Evolutionary conservation across 2,888 invertebrate genomes (phyloP), one percentile per base, ranked within the genome.

Genomic region (Diabrotica balteata): DNA sequence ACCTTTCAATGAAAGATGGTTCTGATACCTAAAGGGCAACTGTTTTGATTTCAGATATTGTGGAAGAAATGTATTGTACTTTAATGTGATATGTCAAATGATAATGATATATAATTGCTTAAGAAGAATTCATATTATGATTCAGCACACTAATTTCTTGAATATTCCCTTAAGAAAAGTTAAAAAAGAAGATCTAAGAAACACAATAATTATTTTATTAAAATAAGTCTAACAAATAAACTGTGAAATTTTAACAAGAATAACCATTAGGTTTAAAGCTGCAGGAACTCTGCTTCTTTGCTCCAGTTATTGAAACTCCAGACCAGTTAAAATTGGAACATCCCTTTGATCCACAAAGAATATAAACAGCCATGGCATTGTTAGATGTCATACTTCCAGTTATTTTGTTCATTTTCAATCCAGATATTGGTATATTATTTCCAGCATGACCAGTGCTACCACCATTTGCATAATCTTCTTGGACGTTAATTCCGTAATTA

Each of bases 401-500:
- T 0, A 74, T 58, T 8, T 61, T 45, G 0, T 53, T 54, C 11
- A 73, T 32, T 2, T 8, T 63, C 44, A 74, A 58, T 44, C 65
- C 60, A 8, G 47, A 68, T 17, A 74, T 74, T 2, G 72, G 74
- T 11, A 73, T 74, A 54, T 74, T 74, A 42, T 65, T 69, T 7
- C 59, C 62, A 7, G 74, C 66, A 7, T 59, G 64, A 6, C 67
- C 58, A 42, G 67, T 69, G 4, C 71, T 57, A 49, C 66, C 61
- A 9, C 69, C 62, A 42, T 69, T 63, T 44, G 61, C 60, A 53
- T 75, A 75, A 61, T 75, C 72, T 50, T 75, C 64, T 52, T 75
- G 68, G 11, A 75, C 63, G 62, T 75, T 75, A 22, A 75, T 70
- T 9, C 72, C 75, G 45, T 71, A 73, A 7, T 71, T 57, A 8